Evolutionary conservation across 1,140 invertebrate genomes (phyloP).

Genomic region (Nasonia vitripennis): DNA sequence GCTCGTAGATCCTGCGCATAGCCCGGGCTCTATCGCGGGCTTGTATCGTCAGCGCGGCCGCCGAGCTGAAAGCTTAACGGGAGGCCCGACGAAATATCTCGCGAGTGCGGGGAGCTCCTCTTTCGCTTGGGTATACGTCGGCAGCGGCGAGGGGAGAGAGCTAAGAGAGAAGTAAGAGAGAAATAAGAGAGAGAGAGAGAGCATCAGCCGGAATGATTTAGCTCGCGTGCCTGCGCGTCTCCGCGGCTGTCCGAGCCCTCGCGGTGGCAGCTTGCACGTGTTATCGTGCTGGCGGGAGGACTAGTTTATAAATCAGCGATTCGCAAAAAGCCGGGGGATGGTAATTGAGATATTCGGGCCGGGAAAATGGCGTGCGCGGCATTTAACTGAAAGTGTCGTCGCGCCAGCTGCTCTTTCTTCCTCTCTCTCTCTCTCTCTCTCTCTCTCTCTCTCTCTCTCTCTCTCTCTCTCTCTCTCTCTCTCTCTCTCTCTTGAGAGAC

Average conservation of each 20-base stretch:
- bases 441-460: too few species aligned
- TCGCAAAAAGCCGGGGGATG: conserved; percentile 5
- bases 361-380: neutral
- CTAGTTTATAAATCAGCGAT: conserved; percentile 22
- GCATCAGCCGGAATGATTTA: neutral
- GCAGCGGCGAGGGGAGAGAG: too few species aligned
- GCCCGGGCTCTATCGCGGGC: neutral
- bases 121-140: neutral
- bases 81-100: neutral
- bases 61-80: too few species aligned
- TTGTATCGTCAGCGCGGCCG: too few species aligned
- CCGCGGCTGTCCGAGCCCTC: neutral
- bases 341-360: conserved; percentile 17
- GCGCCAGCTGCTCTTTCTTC: too few species aligned
- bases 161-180: too few species aligned
- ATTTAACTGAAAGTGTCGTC: conserved; percentile 5
- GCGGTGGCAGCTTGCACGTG: neutral
- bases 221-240: neutral
- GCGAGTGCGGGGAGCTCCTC: too few species aligned
- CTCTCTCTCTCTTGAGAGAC: too few species aligned
- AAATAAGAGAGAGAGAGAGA: too few species aligned
- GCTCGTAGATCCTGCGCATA: too few species aligned
- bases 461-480: too few species aligned
- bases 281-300: neutral
- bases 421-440: too few species aligned